A percentile compares a stretch with the other conserved stretches of the same genome.
Conservation (phyloP, 1,140 invertebrate genomes). For the Armadillidium nasatum region DNA sequence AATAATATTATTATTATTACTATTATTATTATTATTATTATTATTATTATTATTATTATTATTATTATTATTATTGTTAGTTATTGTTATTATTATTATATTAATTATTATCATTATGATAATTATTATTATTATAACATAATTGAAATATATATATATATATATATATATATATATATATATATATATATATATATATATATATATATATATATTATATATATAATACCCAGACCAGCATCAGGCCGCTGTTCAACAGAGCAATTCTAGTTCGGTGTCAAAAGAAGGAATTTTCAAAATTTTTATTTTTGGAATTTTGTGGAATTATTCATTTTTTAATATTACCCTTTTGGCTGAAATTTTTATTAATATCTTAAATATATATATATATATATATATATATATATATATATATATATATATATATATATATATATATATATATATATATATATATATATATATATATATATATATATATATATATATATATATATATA, state of each 20-base stretch:
- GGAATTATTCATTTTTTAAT: not conserved
- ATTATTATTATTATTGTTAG: not conserved
- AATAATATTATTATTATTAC: not conserved
- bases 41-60: slow-evolving; percentile 13
- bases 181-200: too few relatives aligned
- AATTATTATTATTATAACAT: too few relatives aligned
- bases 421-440: not conserved
- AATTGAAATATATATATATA: too few relatives aligned
- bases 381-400: not conserved
- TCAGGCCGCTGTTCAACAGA: slow-evolving; percentile 35
- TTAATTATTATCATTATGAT: not conserved
- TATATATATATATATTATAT: too few relatives aligned
- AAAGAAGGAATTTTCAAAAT: slow-evolving; percentile 5
- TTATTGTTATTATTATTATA: not conserved
- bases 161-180: too few relatives aligned
- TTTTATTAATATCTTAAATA: not conserved
- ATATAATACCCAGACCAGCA: slow-evolving; percentile 28
- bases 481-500: too few relatives aligned
- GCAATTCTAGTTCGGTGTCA: slow-evolving; percentile 29
- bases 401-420: not conserved
- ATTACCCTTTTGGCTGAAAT: not conserved
- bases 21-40: slow-evolving; percentile 9
- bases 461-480: too few relatives aligned
- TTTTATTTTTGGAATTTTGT: not conserved
- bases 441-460: not conserved